Evolutionary conservation across 1,140 invertebrate species (phyloP), one percentile per base, ranked within the genome.

Genomic region (Brachionus paranguensis): DNA sequence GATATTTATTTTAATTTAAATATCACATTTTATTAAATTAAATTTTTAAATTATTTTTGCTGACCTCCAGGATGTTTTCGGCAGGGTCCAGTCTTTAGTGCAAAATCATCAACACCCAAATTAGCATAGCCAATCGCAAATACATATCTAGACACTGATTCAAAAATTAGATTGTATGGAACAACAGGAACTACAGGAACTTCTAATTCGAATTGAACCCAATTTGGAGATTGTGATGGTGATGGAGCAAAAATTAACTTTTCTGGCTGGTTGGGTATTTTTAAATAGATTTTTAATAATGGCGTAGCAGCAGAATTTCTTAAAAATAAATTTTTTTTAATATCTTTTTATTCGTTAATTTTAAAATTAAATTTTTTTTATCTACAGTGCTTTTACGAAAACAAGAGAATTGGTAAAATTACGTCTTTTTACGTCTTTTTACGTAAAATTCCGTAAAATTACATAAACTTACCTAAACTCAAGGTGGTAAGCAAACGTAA

Each of bases 91-190:
- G 43, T 50, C 7, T 29, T 45, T 2, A 83, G 27, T 24, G 43
- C 60, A 45, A 83, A 68, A 83, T 83, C 79, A 50, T 83, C 79
- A 50, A 83, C 55, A 37, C 78, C 78, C n/a, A 79, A 24, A 76
- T 76, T 76, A 14, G 72, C 45, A 12, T 27, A 76, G 4, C 72
- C 55, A 3, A 76, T 2, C 7, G 12, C 20, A 50, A 76, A 27
- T 17, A 72, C 17, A 43, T 41, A 72, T 37, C 20, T 8, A 11
- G 72, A 50, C 0, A 76, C 45, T 12, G 72, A 76, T 50, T 76
- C 72, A 1, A 76, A 53, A 27, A 76, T 76, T 10, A 76, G 2
- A 50, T 12, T 76, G 47, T 76, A 76, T 50, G 1, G 10, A 24
- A 33, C 20, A 24, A 33, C 20, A 29, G 53, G 43, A 0, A 53